Base-by-base conservation (phyloP, 1,140 invertebrate genomes). In the Theocolax elegans region DNA sequence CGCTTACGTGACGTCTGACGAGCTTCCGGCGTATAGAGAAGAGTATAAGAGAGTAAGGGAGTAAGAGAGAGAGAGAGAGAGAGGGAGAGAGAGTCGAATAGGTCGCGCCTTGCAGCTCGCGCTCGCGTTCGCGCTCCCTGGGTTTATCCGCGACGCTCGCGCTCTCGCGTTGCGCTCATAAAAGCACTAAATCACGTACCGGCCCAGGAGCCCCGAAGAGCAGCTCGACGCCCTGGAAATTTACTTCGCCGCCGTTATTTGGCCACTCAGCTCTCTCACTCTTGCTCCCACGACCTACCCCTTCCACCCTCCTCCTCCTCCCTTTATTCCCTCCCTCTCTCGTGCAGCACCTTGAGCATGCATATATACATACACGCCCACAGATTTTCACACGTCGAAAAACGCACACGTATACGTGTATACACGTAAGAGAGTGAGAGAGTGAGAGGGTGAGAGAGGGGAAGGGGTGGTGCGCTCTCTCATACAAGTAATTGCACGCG, bases 131-230 rank as follows among this genome's bases (percentile, higher is more conserved):
- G 48, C 48, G 42, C 59, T 48, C 59, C 27, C 1, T 10, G 48
- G 17, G 51, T 44, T 56, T 66, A 66, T 66, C 64, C 64, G 23
- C 27, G 59, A 60, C 27, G 44, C 4, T 12, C 6, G 13, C n/a
- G n/a, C n/a, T n/a, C n/a, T 38, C 29, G 25, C 51, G 29, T 40
- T 25, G 31, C 54, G 15, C 56, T 63, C 67, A 56, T 69, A 69
- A 69, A 69, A 38, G 35, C 67, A 46, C 29, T 69, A 69, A 69
- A 69, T 69, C 67, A 69, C 59, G 67, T 49, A 67, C 25, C 40
- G 53, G 38, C 21, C 4, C 21, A n/a, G 13, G 13, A 44, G 15
- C 25, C 8, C 40, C 3, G 1, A 6, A 15, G 40, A n/a, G 27
- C 13, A 46, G 40, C 58, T 31, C 27, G 25, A 48, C 48, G 31